Base-by-base conservation (phyloP, 2,797 vertebrate species). In the Pyrocephalus nanus region DNA sequence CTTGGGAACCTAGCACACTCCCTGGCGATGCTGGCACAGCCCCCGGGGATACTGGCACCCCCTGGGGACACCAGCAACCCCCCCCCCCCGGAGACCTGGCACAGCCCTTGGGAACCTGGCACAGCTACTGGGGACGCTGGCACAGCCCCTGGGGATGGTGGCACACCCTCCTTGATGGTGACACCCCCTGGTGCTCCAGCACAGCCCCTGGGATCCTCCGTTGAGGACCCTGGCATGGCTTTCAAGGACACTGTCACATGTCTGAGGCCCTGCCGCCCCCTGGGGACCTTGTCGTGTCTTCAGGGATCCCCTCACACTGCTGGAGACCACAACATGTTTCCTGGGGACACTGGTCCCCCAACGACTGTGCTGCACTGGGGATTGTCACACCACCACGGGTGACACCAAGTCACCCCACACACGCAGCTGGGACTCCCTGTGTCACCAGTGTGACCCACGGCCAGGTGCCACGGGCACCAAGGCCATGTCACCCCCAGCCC, bases 401-500 rank as follows among this genome's bases (percentile, higher is more conserved):
- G 38, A 40, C 38, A 40, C 38, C 38, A 11, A 40, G 38, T 40
- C 38, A 30, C 15, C 32, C 54, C 47, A 26, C 15, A 3, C 23
- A 0, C 0, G 6, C 22, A 60, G 53, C 4, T 1, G 17, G 32
- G 25, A 23, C 40, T 36, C 27, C 29, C 57, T 32, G 51, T 3
- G 29, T 61, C 86, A 80, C 53, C 6, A 0, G 20, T 0, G 0
- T 3, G 22, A 19, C 53, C 43, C 10, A 6, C 32, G 12, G 51
- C 17, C 8, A 1, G 20, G 36, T 40, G n/a, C 7, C 54, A 32
- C n/a, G 2, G 57, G 42, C 6, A 11, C 54, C 48, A 11, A 47
- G 21, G 54, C 47, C 73, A 6, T 0, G 0, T 54, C 43, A 38
- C 30, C 14, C 32, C 11, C 22, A 8, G 36, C 7, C n/a, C 8